Base-by-base conservation (phyloP, 2,113 vertebrate species). In the Thunnus maccoyii region DNA sequence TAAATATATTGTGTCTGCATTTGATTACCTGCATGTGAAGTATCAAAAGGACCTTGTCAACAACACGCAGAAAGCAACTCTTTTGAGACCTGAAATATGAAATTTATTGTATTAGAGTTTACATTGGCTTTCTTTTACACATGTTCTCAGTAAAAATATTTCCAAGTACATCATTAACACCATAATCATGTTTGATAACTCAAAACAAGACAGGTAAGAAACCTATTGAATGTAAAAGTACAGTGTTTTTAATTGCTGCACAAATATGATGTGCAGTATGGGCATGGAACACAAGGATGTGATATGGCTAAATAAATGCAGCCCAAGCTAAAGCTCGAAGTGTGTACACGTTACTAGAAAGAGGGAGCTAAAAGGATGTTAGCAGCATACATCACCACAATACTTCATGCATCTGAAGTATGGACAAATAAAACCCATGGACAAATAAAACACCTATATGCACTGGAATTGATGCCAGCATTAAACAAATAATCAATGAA, bases 71-170 rank as follows among this genome's bases (percentile, higher is more conserved):
- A 69, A 32, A 78, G 73, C 25, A 48, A 20, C 22, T 71, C 25
- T 74, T 25, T 54, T 77, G n/a, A 79, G 20, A 60, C 55, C 47
- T 58, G 44, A 15, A 76, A 72, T 73, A 54, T 70, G 3, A 76
- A 82, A 81, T 56, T 18, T 30, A 2, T 61, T 78, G 4, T 50
- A 20, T 72, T 78, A 0, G 7, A 44, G 30, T 72, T 65, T 36
- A 2, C 47, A 18, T 14, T 66, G 20, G 68, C 47, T 76, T 75
- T 60, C 12, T 51, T 60, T 48, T 65, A 36, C 36, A 67, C 50
- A 67, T 77, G 80, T 77, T 80, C 60, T 78, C 51, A 72, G 66
- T 57, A 52, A 71, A 76, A 81, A 58, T 22, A 12, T 85, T 11
- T 54, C 8, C 27, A 30, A 82, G 57, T 76, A 41, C 69, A 78